phyloP scores from a whole-genome alignment of 2,888 invertebrate species.

The Synergus laeviventris region DNA sequence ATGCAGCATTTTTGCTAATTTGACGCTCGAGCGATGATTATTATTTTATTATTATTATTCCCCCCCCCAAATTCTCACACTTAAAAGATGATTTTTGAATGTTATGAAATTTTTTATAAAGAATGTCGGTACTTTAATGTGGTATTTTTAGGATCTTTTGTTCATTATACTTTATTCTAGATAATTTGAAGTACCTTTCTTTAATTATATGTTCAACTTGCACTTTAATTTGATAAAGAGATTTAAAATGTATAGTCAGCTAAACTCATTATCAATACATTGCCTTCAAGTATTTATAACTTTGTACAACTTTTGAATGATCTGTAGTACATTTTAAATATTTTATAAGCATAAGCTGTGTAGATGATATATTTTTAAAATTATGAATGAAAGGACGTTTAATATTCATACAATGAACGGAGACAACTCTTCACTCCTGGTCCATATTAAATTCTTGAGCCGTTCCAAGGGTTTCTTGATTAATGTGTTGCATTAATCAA shows the following conservation, averaged over 20 bases:
- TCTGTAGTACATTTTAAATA: not conserved
- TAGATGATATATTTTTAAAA: not conserved
- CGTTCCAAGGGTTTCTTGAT: conserved; percentile 56
- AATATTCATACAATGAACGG: conserved; percentile 58
- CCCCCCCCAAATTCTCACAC: too few relatives aligned
- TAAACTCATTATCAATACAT: too few relatives aligned
- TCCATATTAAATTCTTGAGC: conserved; percentile 62
- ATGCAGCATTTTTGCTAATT: not conserved
- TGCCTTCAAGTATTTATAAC: too few relatives aligned
- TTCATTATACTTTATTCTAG: too few relatives aligned
- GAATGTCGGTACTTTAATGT: not conserved
- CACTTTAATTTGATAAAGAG: too few relatives aligned
- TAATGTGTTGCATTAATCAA: conserved; percentile 64
- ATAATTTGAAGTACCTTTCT: too few relatives aligned
- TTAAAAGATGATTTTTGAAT: not conserved
- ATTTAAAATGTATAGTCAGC: too few relatives aligned
- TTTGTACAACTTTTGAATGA: not conserved
- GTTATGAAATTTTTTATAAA: not conserved
- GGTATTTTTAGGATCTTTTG: too few relatives aligned
- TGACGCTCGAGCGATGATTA: not conserved
- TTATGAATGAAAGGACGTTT: conserved; percentile 21
- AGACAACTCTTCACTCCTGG: conserved; percentile 54
- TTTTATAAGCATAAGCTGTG: not conserved
- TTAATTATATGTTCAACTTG: too few relatives aligned
- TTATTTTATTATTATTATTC: too few relatives aligned